These are phyloP conservation scores for Rugalucina vietnamica DNA, from an alignment of 2,888 invertebrate genomes.

Conservation along the genomic window DNA sequence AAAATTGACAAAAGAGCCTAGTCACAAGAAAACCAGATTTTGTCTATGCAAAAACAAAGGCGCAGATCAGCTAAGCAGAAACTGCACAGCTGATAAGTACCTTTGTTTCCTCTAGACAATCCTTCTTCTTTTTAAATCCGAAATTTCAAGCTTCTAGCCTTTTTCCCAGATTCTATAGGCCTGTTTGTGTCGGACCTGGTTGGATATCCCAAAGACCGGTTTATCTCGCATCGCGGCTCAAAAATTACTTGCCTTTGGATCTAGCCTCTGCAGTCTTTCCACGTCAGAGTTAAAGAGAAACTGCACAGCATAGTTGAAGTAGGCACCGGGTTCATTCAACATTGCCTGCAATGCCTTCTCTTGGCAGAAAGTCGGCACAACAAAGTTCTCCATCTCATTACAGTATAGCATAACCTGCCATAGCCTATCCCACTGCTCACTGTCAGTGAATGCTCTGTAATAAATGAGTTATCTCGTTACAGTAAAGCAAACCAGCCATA, in stretches of 20 bases:
- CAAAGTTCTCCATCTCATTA: background rate
- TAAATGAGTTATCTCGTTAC: background rate
- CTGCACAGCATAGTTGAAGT: constrained; percentile 2
- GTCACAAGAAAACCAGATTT: too few relatives aligned
- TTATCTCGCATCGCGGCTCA: too few relatives aligned
- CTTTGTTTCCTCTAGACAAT: too few relatives aligned
- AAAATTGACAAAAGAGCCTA: too few relatives aligned
- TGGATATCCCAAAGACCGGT: too few relatives aligned
- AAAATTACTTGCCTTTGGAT: background rate
- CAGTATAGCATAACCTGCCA: constrained; percentile 7
- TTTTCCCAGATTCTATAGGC: too few relatives aligned
- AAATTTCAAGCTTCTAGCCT: too few relatives aligned
- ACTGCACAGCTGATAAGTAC: too few relatives aligned
- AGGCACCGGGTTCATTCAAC: background rate
- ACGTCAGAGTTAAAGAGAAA: background rate
- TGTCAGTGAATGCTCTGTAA: background rate
- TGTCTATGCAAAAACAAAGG: too few relatives aligned
- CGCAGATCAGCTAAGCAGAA: too few relatives aligned
- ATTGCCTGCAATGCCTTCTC: background rate
- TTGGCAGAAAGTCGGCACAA: background rate
- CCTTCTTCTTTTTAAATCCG: too few relatives aligned
- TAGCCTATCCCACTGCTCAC: background rate
- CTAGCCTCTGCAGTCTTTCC: background rate
- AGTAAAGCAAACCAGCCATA: background rate
- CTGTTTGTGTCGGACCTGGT: too few relatives aligned